Percentiles rank a stretch among this genome's conserved stretches.
Conservation (phyloP, 2,113 vertebrate genomes). For the Melanostigma gelatinosum region DNA sequence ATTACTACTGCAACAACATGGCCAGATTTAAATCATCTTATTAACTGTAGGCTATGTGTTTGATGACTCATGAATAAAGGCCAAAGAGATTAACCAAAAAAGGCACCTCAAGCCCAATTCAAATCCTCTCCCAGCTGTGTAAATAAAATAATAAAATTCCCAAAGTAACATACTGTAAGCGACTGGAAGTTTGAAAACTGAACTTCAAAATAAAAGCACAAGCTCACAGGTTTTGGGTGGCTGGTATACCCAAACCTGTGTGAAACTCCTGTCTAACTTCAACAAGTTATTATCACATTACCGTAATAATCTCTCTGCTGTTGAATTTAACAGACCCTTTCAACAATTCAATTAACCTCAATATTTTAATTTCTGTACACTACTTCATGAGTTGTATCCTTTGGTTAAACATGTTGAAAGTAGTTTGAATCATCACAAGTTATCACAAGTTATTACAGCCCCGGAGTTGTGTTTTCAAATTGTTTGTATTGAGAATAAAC, state of each 20-base stretch:
- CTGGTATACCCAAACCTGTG: background rate
- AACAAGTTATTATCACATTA: background rate
- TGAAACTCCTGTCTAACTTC: background rate
- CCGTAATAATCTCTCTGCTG: background rate
- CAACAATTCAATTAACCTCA: background rate
- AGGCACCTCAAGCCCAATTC: conserved; percentile 23
- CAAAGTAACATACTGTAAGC: background rate
- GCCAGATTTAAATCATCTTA: conserved; percentile 7
- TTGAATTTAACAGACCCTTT: background rate
- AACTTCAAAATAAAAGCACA: conserved; percentile 66
- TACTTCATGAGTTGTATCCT: background rate
- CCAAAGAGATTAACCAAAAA: conserved; percentile 40
- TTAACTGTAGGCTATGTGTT: background rate
- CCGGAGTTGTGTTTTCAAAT: background rate
- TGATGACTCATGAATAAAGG: conserved; percentile 48
- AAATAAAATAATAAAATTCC: conserved; percentile 34
- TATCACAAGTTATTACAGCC: background rate
- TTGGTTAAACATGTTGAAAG: background rate
- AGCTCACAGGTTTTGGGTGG: background rate
- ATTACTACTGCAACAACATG: background rate
- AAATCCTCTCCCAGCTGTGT: conserved; percentile 61
- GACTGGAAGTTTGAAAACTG: background rate
- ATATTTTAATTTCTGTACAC: background rate
- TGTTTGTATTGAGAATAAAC: background rate
- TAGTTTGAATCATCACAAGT: background rate